A percentile compares a stretch with the other conserved stretches of the same genome.
Evolutionary conservation across 1,140 invertebrate genomes (phyloP).

Genomic region (Temnothorax longispinosus): DNA sequence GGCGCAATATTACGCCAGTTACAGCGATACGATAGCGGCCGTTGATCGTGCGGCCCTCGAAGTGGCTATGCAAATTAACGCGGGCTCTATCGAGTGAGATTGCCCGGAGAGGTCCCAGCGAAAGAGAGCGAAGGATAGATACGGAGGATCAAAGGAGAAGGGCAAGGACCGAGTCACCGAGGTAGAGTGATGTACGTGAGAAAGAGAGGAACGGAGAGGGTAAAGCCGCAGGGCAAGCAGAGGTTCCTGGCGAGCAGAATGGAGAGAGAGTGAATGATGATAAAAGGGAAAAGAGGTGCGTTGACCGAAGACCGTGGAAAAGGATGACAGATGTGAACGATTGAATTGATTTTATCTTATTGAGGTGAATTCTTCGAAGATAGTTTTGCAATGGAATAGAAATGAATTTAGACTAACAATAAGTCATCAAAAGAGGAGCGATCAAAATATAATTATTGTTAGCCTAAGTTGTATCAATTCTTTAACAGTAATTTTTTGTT

Average conservation of each 20-base stretch:
- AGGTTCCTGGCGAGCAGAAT: background rate
- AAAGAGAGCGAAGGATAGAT: slow-evolving; percentile 45
- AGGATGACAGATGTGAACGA: slow-evolving; percentile 43
- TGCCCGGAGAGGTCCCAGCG: slow-evolving; percentile 49
- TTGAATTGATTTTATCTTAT: slow-evolving; percentile 55
- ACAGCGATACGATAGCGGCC: slow-evolving; percentile 66
- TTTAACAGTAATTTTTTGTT: background rate
- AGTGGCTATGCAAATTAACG: slow-evolving; percentile 75
- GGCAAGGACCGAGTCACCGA: background rate
- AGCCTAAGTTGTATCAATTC: background rate
- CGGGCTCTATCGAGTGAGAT: slow-evolving; percentile 72
- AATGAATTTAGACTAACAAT: background rate
- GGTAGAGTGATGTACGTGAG: slow-evolving; percentile 15
- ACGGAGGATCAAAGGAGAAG: slow-evolving; percentile 2
- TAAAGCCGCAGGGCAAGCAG: background rate
- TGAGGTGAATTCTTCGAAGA: slow-evolving; percentile 27
- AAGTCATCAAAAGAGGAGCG: background rate
- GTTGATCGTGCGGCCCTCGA: slow-evolving; percentile 68
- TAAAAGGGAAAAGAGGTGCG: slow-evolving; percentile 55
- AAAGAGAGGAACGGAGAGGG: slow-evolving; percentile 25
- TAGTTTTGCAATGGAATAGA: background rate
- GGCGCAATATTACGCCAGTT: slow-evolving; percentile 66
- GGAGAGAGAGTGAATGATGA: slow-evolving; percentile 23
- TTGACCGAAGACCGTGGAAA: slow-evolving; percentile 21
- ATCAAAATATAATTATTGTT: background rate